A percentile compares a stretch with the other conserved stretches of the same genome.
phyloP scores from a whole-genome alignment of 2,888 invertebrate species.

The Orthosia incerta region DNA sequence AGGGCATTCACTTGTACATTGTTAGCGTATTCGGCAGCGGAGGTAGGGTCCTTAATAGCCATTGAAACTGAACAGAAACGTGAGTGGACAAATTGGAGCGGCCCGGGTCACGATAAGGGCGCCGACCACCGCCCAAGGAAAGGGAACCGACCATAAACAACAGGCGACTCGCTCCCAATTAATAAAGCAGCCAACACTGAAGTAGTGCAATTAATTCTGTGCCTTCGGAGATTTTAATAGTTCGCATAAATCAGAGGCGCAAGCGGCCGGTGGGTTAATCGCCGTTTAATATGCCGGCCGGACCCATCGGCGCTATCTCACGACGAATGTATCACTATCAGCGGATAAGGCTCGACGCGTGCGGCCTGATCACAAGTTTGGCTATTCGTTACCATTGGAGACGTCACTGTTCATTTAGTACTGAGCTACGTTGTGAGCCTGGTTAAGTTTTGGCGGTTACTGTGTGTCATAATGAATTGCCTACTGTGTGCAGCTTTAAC shows the following conservation, averaged over 20 bases:
- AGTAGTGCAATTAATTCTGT: constrained; percentile 90
- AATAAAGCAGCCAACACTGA: constrained; percentile 89
- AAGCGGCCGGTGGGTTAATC: constrained; percentile 89
- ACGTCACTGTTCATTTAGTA: neutral
- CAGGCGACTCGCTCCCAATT: constrained; percentile 89
- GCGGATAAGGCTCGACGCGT: constrained; percentile 69
- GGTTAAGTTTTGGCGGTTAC: constrained; percentile 53
- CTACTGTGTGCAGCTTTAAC: neutral
- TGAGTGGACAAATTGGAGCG: constrained; percentile 89
- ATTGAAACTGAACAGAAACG: constrained; percentile 88
- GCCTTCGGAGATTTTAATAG: constrained; percentile 91
- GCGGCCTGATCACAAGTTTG: constrained; percentile 56
- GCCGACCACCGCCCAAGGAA: constrained; percentile 75
- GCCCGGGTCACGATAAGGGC: constrained; percentile 88
- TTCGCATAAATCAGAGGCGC: constrained; percentile 88
- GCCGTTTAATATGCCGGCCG: constrained; percentile 89
- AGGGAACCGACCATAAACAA: constrained; percentile 89
- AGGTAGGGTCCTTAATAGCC: constrained; percentile 88
- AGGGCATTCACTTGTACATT: constrained; percentile 53
- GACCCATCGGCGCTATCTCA: constrained; percentile 73
- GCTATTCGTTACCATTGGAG: constrained; percentile 5
- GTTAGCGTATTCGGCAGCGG: constrained; percentile 69
- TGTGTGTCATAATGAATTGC: constrained; percentile 12
- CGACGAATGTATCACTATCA: constrained; percentile 69
- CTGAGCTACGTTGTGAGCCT: constrained; percentile 15